Conservation (phyloP, 2,113 vertebrate genomes). For the Dasyurus viverrinus region DNA sequence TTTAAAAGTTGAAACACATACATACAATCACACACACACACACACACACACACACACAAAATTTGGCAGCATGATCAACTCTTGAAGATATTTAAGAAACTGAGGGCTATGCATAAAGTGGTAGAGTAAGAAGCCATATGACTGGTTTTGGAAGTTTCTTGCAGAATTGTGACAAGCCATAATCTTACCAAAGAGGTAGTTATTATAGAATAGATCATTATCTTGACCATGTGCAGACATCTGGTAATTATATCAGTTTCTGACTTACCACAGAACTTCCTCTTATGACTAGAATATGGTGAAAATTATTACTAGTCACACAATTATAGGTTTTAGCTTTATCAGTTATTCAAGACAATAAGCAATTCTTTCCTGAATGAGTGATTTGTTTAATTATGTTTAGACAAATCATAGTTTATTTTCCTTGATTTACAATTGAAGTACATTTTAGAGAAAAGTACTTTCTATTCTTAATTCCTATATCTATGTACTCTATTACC, state of each 20-base stretch:
- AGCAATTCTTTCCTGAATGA: constrained; percentile 7
- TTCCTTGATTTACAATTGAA: neutral
- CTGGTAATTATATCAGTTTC: neutral
- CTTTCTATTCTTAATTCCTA: neutral
- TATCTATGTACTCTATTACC: neutral
- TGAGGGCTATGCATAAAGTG: neutral
- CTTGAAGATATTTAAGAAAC: neutral
- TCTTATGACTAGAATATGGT: fast-evolving
- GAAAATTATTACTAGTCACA: neutral
- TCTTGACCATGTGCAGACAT: neutral
- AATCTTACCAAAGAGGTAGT: neutral
- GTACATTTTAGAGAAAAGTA: constrained; percentile 25
- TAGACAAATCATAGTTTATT: constrained; percentile 4
- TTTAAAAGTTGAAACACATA: neutral
- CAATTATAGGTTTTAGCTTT: constrained; percentile 8
- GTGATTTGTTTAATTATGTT: constrained; percentile 15
- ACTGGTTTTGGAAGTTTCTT: neutral
- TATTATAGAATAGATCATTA: neutral
- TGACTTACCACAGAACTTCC: neutral
- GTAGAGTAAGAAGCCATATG: neutral
- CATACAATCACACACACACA: neutral
- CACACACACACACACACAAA: neutral
- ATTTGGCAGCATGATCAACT: neutral
- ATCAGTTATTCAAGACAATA: constrained; percentile 30
- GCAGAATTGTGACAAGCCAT: neutral